Evolutionary conservation across 1,140 invertebrate species (phyloP).

Genomic region (Drosophila lini): DNA sequence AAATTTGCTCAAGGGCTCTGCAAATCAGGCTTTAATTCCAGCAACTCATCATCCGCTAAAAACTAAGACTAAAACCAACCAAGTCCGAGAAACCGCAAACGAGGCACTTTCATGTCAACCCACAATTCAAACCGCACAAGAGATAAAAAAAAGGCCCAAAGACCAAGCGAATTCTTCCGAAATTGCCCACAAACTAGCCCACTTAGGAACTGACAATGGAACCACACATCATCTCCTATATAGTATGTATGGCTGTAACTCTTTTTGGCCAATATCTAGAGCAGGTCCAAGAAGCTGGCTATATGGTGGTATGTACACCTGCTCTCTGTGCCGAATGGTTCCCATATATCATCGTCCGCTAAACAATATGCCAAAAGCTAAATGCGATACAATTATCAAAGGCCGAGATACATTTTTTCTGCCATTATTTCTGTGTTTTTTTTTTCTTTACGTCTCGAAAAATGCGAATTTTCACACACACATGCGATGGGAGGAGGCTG

Average conservation of each 20-base stretch:
- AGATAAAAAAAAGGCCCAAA: slow-evolving; percentile 4
- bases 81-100: slow-evolving; percentile 50
- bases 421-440: slow-evolving; percentile 8
- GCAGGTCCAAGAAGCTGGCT: slow-evolving; percentile 33
- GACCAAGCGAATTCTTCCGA: slow-evolving; percentile 70
- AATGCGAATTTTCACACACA: slow-evolving; percentile 79
- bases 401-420: slow-evolving; percentile 57
- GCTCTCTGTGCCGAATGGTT: slow-evolving; percentile 40
- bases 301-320: slow-evolving; percentile 32
- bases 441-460: slow-evolving; percentile 34
- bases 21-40: slow-evolving; percentile 36
- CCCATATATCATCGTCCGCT: slow-evolving; percentile 68
- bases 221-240: slow-evolving; percentile 25
- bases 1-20: slow-evolving; percentile 25
- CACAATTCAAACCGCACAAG: slow-evolving; percentile 56
- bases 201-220: slow-evolving; percentile 68
- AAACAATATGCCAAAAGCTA: slow-evolving; percentile 77
- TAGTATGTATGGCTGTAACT: not conserved
- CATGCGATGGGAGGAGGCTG: slow-evolving; percentile 36
- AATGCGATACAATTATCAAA: slow-evolving; percentile 78
- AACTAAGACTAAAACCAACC: slow-evolving; percentile 4
- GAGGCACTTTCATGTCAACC: slow-evolving; percentile 71
- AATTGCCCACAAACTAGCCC: slow-evolving; percentile 78
- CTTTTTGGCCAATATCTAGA: slow-evolving; percentile 37
- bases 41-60: slow-evolving; percentile 43